Base-by-base conservation (phyloP, 2,888 invertebrate species). In the Temnothorax ravouxi region DNA sequence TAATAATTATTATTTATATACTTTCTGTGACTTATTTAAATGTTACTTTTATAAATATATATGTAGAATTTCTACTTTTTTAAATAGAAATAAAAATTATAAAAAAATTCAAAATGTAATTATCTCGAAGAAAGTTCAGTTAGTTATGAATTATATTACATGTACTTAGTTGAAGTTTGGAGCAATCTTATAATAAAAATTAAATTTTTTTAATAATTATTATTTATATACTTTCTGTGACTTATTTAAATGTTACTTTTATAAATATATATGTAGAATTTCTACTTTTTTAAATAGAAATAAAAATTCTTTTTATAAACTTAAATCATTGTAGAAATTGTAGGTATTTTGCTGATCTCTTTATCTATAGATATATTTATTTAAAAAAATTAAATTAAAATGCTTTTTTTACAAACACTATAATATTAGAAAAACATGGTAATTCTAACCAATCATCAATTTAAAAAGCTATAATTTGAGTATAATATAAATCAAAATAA, bases 401-500 rank as follows among this genome's bases (percentile, higher is more conserved):
- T 50, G 50, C 0, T 5, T n/a, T n/a, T n/a, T 3, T 38, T 38
- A 15, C 8, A 44, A 34, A 52, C n/a, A 8, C 34, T 21, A 21
- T 52, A 69, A 34, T 52, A n/a, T 38, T 52, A 3, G 6, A 6
- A 44, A 25, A 29, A 9, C 0, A 25, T 59, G 29, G 13, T 41
- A 54, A 21, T 25, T 56, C n/a, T 34, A 50, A 9, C 8, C 15
- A 11, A 54, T 25, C 41, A 41, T 72, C 3, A 59, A 59, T 15
- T 61, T 18, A 61, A 21, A 61, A 59, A 61, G 21, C 52, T 71
- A 21, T n/a, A 67, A 18, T 67, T 52, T 25, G 25, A 44, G 6
- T 47, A 11, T 34, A 15, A 79, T 52, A 79, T 79, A 67, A 79
- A 56, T 41, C 11, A 59, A 21, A 59, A 47, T 3, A 59, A 34